These are phyloP conservation scores for Lota lota DNA, from an alignment of 2,113 vertebrate species.

Conservation along the genomic window DNA sequence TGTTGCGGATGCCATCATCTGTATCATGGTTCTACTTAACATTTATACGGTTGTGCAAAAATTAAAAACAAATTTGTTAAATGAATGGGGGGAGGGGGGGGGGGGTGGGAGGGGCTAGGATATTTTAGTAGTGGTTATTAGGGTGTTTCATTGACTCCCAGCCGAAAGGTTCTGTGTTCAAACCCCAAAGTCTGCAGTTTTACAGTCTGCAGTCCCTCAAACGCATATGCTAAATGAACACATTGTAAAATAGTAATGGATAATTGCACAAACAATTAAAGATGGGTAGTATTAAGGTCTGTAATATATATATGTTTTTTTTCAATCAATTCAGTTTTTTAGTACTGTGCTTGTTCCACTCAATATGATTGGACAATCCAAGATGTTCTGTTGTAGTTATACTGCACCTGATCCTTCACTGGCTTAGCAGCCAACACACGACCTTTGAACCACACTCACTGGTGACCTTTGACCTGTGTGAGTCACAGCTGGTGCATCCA, in stretches of 20 bases:
- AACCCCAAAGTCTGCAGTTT: too few relatives aligned
- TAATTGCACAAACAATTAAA: slow-evolving; percentile 50
- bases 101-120: too few relatives aligned
- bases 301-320: slow-evolving; percentile 10
- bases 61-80: too few relatives aligned
- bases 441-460: slow-evolving; percentile 27
- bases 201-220: too few relatives aligned
- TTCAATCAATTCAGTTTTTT: slow-evolving; percentile 27
- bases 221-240: too few relatives aligned
- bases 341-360: slow-evolving; percentile 7
- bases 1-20: too few relatives aligned
- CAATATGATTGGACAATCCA: not conserved
- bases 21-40: too few relatives aligned
- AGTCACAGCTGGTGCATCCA: slow-evolving; percentile 37
- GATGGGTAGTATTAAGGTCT: slow-evolving; percentile 30
- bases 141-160: too few relatives aligned
- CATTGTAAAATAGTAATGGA: slow-evolving; percentile 15
- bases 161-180: too few relatives aligned
- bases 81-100: too few relatives aligned
- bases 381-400: not conserved
- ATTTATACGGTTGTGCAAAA: too few relatives aligned
- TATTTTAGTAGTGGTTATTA: too few relatives aligned
- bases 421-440: slow-evolving; percentile 29
- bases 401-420: slow-evolving; percentile 50
- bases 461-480: slow-evolving; percentile 35